Evolutionary conservation across 1,140 invertebrate genomes (phyloP), one percentile per base, ranked within the genome.

Genomic region (Panagrolaimus sp.): DNA sequence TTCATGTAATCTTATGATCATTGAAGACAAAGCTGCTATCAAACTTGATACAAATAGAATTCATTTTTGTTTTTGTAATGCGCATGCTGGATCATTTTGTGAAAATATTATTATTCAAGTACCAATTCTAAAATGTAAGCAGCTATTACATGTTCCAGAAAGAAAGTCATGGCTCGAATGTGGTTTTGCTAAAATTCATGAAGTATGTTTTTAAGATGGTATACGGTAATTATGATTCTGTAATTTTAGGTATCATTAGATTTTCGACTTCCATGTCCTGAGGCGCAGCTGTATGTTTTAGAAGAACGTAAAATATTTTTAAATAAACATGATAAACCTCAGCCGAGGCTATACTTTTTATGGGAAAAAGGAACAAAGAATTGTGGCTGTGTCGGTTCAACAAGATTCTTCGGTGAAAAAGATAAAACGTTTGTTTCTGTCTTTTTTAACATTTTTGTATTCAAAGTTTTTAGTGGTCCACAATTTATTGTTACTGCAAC

Each of bases 321-420:
- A 14, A 90, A 89, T 79, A 87, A 89, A 11, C 93, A 98, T 79
- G 96, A 98, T 84, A 88, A 89, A 44, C 88, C 89, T 70, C 90
- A 89, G 0, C 93, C 92, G 83, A 87, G 92, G 69, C 85, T 98
- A 9, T 95, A 92, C 91, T 97, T 98, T 82, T 84, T 98, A 0
- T 98, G 94, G 93, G 86, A 72, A 88, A 90, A 77, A 61, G 45
- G 13, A 85, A 82, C 7, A 63, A 85, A 74, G 69, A 84, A 90
- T 73, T 98, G 96, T 84, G 94, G 93, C 0, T 98, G 96, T 84
- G 89, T 91, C 48, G 95, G 95, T 2, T 93, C 93, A 0, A 96
- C 92, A 81, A 85, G 86, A 14, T 98, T 98, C 84, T 98, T 98
- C 84, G 93, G 48, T 0, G 46, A 65, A 11, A 31, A 69, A 9